These are phyloP conservation scores for Tetragonula clypearis DNA, from an alignment of 1,140 invertebrate species.

Conservation along the genomic window DNA sequence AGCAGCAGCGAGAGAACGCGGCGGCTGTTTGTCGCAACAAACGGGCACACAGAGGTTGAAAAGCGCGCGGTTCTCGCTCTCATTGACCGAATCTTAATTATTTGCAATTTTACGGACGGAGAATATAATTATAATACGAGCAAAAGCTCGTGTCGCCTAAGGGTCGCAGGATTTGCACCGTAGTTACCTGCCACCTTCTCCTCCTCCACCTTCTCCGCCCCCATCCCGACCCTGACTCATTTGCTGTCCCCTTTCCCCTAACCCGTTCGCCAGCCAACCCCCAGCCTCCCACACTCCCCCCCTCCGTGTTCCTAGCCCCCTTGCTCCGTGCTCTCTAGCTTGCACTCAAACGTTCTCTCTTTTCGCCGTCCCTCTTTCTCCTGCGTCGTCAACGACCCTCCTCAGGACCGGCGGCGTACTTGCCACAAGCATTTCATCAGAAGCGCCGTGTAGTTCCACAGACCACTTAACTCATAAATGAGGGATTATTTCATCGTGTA, in stretches of 20 bases:
- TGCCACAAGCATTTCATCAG: constrained; percentile 79
- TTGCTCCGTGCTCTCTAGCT: constrained; percentile 29
- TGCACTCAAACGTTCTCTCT: constrained; percentile 43
- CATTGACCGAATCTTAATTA: constrained; percentile 80
- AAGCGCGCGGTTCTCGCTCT: constrained; percentile 56
- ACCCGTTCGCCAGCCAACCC: neutral
- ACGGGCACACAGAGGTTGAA: constrained; percentile 11
- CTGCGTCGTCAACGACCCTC: constrained; percentile 68
- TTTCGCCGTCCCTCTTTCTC: constrained; percentile 38
- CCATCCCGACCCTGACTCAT: constrained; percentile 55
- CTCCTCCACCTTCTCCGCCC: neutral
- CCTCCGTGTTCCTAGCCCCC: neutral
- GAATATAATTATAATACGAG: constrained; percentile 79
- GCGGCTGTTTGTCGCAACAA: constrained; percentile 24
- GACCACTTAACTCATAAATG: constrained; percentile 82
- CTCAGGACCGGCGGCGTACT: constrained; percentile 70
- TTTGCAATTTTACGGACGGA: constrained; percentile 79
- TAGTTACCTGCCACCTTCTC: constrained; percentile 64
- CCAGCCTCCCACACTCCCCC: neutral
- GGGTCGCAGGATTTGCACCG: constrained; percentile 71
- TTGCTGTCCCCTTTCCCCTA: constrained; percentile 22
- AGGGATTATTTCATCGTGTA: constrained; percentile 81
- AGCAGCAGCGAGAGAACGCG: neutral
- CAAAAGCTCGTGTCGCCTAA: constrained; percentile 74
- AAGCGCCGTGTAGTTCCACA: constrained; percentile 79